Percentiles rank a stretch among this genome's conserved stretches.
These are phyloP conservation scores for Dolichomitus sp. DNA, from an alignment of 2,888 invertebrate species.

Conservation along the genomic window DNA sequence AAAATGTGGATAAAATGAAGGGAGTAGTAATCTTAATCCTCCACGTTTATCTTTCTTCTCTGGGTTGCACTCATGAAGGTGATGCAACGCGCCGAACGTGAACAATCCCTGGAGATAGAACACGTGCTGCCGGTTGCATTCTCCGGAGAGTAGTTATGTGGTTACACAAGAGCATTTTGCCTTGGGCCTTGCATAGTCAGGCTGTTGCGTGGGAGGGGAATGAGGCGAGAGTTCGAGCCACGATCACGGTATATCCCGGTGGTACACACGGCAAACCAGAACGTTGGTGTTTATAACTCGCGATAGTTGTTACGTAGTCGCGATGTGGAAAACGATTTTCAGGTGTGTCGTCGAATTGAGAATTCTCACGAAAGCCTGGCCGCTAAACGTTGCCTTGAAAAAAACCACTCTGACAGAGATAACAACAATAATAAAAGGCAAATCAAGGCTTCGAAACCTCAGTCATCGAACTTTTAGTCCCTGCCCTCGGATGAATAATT, in stretches of 20 bases:
- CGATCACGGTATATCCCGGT: constrained; percentile 26
- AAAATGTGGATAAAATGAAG: background rate
- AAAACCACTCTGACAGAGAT: constrained; percentile 17
- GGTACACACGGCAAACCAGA: background rate
- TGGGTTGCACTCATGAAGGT: constrained; percentile 19
- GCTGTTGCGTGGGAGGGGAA: constrained; percentile 52
- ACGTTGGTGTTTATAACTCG: background rate
- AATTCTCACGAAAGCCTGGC: constrained; percentile 34
- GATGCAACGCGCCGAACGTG: constrained; percentile 59
- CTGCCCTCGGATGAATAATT: constrained; percentile 46
- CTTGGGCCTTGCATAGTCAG: constrained; percentile 58
- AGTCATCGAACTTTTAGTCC: constrained; percentile 62
- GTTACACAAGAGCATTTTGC: constrained; percentile 69
- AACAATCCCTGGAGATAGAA: constrained; percentile 59
- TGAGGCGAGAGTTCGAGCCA: constrained; percentile 30
- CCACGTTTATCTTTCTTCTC: constrained; percentile 12
- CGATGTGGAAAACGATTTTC: constrained; percentile 1
- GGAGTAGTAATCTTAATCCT: constrained; percentile 31
- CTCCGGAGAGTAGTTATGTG: constrained; percentile 64
- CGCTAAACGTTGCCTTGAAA: constrained; percentile 35
- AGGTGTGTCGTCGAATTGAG: constrained; percentile 22
- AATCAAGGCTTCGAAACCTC: constrained; percentile 48
- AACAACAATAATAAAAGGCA: constrained; percentile 29
- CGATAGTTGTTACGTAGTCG: constrained; percentile 21
- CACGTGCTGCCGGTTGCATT: constrained; percentile 66